Evolutionary conservation across 2,888 invertebrate species (phyloP).

Genomic region (Julus scanicus): DNA sequence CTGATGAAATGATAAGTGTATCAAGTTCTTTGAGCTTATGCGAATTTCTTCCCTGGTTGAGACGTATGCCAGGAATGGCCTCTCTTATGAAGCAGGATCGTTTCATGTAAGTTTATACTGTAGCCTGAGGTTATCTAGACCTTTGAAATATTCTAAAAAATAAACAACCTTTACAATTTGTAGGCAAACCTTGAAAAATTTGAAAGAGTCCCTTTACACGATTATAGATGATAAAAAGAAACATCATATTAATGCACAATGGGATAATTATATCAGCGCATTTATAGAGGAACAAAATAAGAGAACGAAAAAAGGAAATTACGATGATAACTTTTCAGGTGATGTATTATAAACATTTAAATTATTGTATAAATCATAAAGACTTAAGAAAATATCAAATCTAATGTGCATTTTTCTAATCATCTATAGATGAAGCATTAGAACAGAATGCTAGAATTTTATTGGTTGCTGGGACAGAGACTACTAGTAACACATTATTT

Average conservation of each 20-base stretch:
- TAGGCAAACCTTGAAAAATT: neutral
- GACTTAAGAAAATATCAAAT: neutral
- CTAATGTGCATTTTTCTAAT: neutral
- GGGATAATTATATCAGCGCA: neutral
- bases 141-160: too few species aligned
- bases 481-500: neutral
- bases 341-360: too few species aligned
- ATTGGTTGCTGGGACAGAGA: slow-evolving; percentile 36
- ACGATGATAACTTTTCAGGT: neutral
- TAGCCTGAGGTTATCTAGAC: too few species aligned
- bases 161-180: too few species aligned
- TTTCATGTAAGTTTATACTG: slow-evolving; percentile 13
- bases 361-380: too few species aligned
- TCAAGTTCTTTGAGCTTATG: neutral
- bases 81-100: neutral
- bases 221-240: neutral
- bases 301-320: neutral
- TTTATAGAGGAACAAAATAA: slow-evolving; percentile 3
- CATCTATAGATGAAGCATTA: slow-evolving; percentile 14
- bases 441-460: neutral
- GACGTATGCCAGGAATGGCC: slow-evolving; percentile 8
- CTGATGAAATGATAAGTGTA: neutral
- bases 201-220: neutral
- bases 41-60: slow-evolving; percentile 54
- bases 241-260: neutral